Base-by-base conservation (phyloP, 2,797 vertebrate species). In the Sebastes steindachneri region DNA sequence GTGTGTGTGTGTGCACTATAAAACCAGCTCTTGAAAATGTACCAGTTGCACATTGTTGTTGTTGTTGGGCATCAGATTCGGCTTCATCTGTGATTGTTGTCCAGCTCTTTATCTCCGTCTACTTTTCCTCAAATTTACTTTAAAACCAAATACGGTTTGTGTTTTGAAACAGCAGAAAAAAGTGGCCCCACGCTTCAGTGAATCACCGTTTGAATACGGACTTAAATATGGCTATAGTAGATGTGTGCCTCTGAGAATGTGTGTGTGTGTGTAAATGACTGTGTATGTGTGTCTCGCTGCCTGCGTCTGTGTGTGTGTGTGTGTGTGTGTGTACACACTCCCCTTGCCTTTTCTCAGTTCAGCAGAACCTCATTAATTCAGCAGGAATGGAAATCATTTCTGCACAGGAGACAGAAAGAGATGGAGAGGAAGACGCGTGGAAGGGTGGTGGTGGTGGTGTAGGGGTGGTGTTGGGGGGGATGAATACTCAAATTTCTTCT, bases 321-420 rank as follows among this genome's bases (percentile, higher is more conserved):
- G 68, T 86, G 63, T 86, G 80, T 79, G 79, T 85, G 77, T 59
- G 75, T 75, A 12, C 31, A 68, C 86, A 92, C 91, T 93, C 85
- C 68, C 87, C 80, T 90, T 92, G 93, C 93, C 89, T 93, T 93
- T 95, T 93, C 94, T 96, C 93, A 92, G 95, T 95, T 96, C 94
- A 96, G 95, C 93, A 94, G 95, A 96, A 96, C 94, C 96, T 96
- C 96, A 97, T 97, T 97, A 97, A 96, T 96, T 96, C 93, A 94
- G 91, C 95, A 96, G 93, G 95, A 96, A 96, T 96, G 96, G 94
- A 95, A 96, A 96, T 95, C 94, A 95, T 96, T 95, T 96, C 95
- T 94, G 95, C 94, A 91, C 92, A 92, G 89, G 92, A 94, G 93
- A 94, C 89, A 93, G 92, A 94, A 90, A 86, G 90, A 89, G 94